Evolutionary conservation across 2,797 vertebrate species (phyloP).

Genomic region (Margarornis squamiger): DNA sequence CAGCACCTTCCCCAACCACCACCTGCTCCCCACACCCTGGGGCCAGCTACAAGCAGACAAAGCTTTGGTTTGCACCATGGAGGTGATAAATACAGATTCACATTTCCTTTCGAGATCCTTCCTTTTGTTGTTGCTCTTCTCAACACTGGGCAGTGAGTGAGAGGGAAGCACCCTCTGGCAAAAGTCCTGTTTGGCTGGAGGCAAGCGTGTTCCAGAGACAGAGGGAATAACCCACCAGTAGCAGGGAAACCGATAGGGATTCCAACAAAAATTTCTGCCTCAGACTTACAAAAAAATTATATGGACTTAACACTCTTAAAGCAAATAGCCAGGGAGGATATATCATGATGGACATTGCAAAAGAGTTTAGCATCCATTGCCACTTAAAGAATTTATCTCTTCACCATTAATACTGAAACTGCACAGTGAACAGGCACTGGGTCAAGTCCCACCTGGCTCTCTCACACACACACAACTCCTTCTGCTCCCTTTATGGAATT

Average conservation of each 20-base stretch:
- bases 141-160: not conserved
- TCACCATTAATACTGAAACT: not conserved
- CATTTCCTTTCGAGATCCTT: not conserved
- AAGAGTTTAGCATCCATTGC: not conserved
- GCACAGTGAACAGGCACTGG: not conserved
- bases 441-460: not conserved
- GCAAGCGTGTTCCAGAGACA: not conserved
- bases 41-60: not conserved
- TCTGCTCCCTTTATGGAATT: not conserved
- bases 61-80: not conserved
- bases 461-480: not conserved
- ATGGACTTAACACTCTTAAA: not conserved
- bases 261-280: not conserved
- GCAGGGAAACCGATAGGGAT: not conserved
- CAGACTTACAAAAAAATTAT: not conserved
- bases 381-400: not conserved
- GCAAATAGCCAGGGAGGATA: not conserved
- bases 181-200: not conserved
- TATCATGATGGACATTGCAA: not conserved
- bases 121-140: not conserved
- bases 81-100: not conserved
- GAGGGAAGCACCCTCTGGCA: not conserved
- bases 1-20: not conserved
- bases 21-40: not conserved
- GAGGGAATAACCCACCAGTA: not conserved